Base-by-base conservation (phyloP, 2,797 vertebrate species). In the Tenualosa thibaudeaui region DNA sequence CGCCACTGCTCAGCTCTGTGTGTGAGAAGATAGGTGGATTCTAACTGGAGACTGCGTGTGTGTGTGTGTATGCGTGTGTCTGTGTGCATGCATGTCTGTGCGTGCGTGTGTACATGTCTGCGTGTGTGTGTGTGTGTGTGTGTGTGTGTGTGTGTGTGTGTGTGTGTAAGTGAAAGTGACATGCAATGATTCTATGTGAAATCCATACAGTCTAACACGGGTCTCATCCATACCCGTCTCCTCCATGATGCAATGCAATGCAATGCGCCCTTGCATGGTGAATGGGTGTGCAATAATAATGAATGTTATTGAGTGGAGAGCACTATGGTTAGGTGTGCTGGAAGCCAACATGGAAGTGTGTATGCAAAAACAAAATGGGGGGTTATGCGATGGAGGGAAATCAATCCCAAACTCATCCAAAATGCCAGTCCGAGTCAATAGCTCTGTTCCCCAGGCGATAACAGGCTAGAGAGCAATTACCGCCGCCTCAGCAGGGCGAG, bases 351-450 rank as follows among this genome's bases (percentile, higher is more conserved):
- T n/a, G 71, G 15, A 17, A 8, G 40, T 22, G 71, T 46, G 71
- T 46, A n/a, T 43, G 71, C 71, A 46, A 78, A 75, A 40, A 46
- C 71, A 46, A 78, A 24, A 43, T 24, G 6, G 37, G 40, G 71
- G 15, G 15, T 49, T 49, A 3, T 4, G 46, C 0, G 46, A 49
- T 43, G 65, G 26, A 17, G 68, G 65, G 13, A 40, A 46, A 78
- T 78, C 71, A 43, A 78, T 78, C 40, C 71, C 71, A 19, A 78
- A 78, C 71, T 78, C 71, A 78, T 78, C 71, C 68, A 40, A 43
- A 75, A 46, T 78, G 71, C 71, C 71, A 78, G 71, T 78, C 22
- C 40, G 7, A 46, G 71, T 78, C 71, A 78, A 78, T 78, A 78
- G 15, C 71, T 5, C 40, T 46, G 71, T 46, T 78, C 37, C 71